Evolutionary conservation across 2,113 vertebrate genomes (phyloP), one percentile per base, ranked within the genome.

Genomic region (Calyptomena viridis): DNA sequence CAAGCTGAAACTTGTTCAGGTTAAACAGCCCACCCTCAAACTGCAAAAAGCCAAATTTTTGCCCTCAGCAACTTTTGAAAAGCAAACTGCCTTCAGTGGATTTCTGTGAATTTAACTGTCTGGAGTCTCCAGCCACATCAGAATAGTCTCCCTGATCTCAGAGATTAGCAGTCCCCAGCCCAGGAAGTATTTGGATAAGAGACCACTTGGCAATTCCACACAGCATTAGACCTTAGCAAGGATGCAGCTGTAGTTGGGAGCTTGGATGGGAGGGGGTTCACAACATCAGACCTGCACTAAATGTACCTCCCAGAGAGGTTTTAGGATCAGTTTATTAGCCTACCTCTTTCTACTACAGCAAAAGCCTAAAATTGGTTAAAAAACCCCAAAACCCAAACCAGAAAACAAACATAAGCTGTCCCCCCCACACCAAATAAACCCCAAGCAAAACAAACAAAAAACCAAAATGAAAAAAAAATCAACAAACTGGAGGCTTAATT

Each of bases 21-120:
- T 93, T 93, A 81, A 94, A 94, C 95, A 96, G 93, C 95, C 95
- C 95, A 96, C 94, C 95, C 95, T 97, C 93, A 92, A 90, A 95
- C 93, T 95, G 90, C 80, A 90, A 84, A 88, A 95, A 90, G 92
- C 76, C 85, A 78, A 78, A 95, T 95, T 93, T 93, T 95, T 37
- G 90, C 93, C 94, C 79, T 95, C 49, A 94, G 95, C 95, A 80
- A 89, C 92, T 93, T 93, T 55, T 94, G 94, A 47, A 93, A 92
- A 93, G 88, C 83, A 46, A 74, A 87, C 49, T 90, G 93, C 94
- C 93, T 96, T 90, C 92, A 78, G 90, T 94, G 92, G 44, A 94
- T 92, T 92, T 90, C 76, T 87, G 94, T 60, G 87, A 81, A 80
- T 92, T 96, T 96, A 92, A 93, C 88, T 95, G 94, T 97, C 93